A percentile compares a stretch with the other conserved stretches of the same genome.
phyloP scores from a whole-genome alignment of 2,113 vertebrate genomes.

The Spea bombifrons region DNA sequence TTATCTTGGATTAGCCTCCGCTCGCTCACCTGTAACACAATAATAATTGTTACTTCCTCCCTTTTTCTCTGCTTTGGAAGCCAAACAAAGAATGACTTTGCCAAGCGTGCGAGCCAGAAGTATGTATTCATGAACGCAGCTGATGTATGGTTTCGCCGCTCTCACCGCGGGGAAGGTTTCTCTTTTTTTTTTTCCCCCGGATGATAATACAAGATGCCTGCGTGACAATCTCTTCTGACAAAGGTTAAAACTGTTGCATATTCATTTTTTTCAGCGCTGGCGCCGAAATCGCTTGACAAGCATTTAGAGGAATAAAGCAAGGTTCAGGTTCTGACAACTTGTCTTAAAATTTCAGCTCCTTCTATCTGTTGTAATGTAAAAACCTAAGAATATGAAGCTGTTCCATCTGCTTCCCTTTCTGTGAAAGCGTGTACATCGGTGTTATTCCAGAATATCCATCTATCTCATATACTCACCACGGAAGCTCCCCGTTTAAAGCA shows the following conservation, averaged over 20 bases:
- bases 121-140: constrained; percentile 27
- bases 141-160: constrained; percentile 11
- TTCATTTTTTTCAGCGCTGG: constrained; percentile 27
- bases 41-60: constrained; percentile 41
- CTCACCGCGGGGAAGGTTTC: constrained; percentile 14
- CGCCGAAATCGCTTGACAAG: constrained; percentile 16
- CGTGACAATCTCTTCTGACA: constrained; percentile 22
- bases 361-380: background rate
- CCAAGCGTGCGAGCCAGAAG: constrained; percentile 6
- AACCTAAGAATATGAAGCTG: background rate
- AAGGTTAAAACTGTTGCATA: constrained; percentile 37
- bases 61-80: constrained; percentile 14
- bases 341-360: background rate
- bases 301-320: constrained; percentile 6
- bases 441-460: too few species aligned
- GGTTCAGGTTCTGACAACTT: constrained; percentile 18
- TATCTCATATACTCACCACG: too few species aligned
- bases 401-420: background rate
- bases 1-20: background rate
- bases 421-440: too few species aligned
- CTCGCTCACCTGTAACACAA: constrained; percentile 37
- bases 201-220: constrained; percentile 36
- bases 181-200: background rate
- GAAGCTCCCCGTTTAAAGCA: too few species aligned
- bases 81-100: constrained; percentile 1